Evolutionary conservation across 2,113 vertebrate genomes (phyloP).

Genomic region (Ctenomys sociabilis): DNA sequence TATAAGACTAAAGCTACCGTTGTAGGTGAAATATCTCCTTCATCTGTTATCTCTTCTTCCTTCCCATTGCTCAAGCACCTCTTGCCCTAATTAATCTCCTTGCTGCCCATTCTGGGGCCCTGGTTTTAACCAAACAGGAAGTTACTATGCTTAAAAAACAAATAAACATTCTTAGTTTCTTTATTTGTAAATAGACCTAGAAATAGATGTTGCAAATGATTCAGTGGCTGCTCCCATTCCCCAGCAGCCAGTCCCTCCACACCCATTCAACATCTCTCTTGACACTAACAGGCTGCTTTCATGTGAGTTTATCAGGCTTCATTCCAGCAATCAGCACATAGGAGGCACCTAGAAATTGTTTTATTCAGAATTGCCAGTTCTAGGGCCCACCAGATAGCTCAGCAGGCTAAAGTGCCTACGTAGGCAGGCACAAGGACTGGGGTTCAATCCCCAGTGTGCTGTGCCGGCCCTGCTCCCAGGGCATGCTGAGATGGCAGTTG

Average conservation of each 20-base stretch:
- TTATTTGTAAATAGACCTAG: slow-evolving; percentile 13
- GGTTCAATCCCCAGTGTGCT: too few species aligned
- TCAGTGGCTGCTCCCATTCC: not conserved
- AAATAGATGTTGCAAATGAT: not conserved
- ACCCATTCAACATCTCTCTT: not conserved
- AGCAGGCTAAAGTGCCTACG: too few species aligned
- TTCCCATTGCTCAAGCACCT: not conserved
- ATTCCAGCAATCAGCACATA: not conserved
- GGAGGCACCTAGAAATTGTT: not conserved
- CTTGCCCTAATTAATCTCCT: not conserved
- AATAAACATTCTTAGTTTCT: not conserved
- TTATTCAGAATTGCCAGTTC: not conserved
- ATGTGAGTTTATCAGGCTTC: not conserved
- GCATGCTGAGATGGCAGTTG: too few species aligned
- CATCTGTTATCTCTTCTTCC: not conserved
- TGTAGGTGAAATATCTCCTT: not conserved
- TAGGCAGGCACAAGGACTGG: too few species aligned
- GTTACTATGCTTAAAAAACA: not conserved
- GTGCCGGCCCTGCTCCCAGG: too few species aligned
- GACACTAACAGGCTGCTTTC: not conserved
- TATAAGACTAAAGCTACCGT: not conserved
- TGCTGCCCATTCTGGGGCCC: not conserved
- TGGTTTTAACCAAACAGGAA: not conserved
- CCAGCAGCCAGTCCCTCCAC: not conserved
- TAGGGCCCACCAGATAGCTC: not conserved